These are phyloP conservation scores for Hemaris fuciformis DNA, from an alignment of 2,888 invertebrate genomes.

Conservation along the genomic window DNA sequence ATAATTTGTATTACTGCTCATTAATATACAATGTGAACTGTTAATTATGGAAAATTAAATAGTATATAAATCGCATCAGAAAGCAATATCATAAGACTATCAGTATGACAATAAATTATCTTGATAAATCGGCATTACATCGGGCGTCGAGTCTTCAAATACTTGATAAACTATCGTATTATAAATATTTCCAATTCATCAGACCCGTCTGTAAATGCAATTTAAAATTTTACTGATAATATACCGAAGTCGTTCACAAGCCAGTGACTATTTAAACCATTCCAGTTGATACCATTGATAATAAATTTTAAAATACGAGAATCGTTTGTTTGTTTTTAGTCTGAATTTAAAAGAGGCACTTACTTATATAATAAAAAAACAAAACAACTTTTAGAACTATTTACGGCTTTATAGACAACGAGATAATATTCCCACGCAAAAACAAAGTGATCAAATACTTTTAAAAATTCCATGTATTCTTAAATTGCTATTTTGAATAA, in stretches of 20 bases:
- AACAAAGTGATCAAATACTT: not conserved
- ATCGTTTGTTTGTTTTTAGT: no score
- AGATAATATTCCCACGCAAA: no score
- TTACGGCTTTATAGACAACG: no score
- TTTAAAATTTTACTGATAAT: not conserved
- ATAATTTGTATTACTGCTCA: not conserved
- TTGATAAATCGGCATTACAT: not conserved
- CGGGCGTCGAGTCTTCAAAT: not conserved
- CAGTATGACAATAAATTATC: not conserved
- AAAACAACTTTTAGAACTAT: no score
- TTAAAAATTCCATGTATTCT: no score
- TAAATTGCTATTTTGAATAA: no score
- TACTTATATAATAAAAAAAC: no score
- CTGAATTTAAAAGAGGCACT: no score
- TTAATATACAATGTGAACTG: not conserved
- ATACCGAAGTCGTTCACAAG: no score
- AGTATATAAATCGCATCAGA: not conserved
- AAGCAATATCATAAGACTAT: not conserved
- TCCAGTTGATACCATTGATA: no score
- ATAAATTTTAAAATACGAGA: no score
- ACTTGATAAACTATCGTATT: not conserved
- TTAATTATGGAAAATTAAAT: not conserved
- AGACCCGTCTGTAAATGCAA: not conserved
- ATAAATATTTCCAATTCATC: not conserved
- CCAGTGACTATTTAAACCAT: no score